These are phyloP conservation scores for Sisyra terminalis DNA, from an alignment of 2,888 invertebrate species.

Conservation along the genomic window DNA sequence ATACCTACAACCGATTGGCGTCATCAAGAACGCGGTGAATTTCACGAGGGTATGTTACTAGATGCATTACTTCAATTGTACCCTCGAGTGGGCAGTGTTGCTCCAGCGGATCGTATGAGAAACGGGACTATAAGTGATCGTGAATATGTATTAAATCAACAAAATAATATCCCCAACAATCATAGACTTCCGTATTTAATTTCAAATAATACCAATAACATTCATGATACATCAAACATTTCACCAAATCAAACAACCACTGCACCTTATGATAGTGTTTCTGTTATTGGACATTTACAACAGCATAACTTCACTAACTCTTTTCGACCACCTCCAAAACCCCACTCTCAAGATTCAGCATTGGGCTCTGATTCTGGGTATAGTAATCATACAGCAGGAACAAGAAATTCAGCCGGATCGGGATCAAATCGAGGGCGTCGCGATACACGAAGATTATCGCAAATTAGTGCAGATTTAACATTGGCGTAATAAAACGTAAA, in stretches of 20 bases:
- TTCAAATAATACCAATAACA: constrained; percentile 15
- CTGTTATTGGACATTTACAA: constrained; percentile 40
- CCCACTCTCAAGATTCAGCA: constrained; percentile 56
- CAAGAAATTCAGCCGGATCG: constrained; percentile 19
- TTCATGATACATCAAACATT: constrained; percentile 25
- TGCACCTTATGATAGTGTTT: constrained; percentile 50
- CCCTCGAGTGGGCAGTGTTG: constrained; percentile 52
- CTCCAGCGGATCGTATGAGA: constrained; percentile 24
- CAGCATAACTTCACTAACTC: constrained; percentile 28
- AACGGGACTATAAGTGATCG: constrained; percentile 9
- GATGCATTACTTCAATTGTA: constrained; percentile 56
- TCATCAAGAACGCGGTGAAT: constrained; percentile 42
- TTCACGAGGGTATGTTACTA: constrained; percentile 64
- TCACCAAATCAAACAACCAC: constrained; percentile 16
- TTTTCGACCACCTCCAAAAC: constrained; percentile 42
- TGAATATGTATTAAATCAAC: constrained; percentile 4
- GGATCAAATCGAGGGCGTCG: constrained; percentile 20
- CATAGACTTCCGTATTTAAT: constrained; percentile 22
- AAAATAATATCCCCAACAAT: constrained; percentile 17
- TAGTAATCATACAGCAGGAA: constrained; percentile 60
- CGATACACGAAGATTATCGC: constrained; percentile 25
- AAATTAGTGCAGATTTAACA: constrained; percentile 27
- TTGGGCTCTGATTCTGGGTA: constrained; percentile 76
- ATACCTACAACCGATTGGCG: constrained; percentile 30
- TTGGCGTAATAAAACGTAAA: constrained; percentile 19